Evolutionary conservation across 2,113 vertebrate species (phyloP).

Genomic region (Urocitellus parryii): DNA sequence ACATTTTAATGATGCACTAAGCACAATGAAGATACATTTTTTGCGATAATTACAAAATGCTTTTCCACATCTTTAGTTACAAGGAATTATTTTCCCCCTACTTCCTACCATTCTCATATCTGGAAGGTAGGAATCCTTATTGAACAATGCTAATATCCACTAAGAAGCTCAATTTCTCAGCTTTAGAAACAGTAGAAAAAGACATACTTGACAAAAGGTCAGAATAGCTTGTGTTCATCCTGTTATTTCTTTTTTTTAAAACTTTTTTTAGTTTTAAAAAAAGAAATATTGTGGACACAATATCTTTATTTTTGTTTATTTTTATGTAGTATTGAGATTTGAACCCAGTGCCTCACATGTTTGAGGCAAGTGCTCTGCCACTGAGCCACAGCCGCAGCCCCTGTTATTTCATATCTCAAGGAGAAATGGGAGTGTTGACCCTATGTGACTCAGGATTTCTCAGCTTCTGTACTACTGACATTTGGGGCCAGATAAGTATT

Average conservation of each 20-base stretch:
- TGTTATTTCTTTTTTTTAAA: neutral
- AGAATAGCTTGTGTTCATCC: neutral
- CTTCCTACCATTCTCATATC: neutral
- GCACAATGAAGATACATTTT: constrained; percentile 28
- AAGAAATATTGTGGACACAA: too few species aligned
- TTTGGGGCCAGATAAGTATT: neutral
- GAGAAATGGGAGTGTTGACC: neutral
- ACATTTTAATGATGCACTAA: constrained; percentile 71
- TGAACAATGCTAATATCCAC: neutral
- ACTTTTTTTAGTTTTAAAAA: too few species aligned
- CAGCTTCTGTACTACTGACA: neutral
- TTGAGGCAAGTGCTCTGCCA: too few species aligned
- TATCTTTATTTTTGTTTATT: too few species aligned
- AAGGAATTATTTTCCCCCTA: neutral
- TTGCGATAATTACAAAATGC: constrained; percentile 54
- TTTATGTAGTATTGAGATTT: too few species aligned
- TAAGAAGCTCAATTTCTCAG: neutral
- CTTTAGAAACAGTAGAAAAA: neutral
- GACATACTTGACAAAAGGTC: neutral
- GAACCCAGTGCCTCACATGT: too few species aligned
- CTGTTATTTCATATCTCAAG: neutral
- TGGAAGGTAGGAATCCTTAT: neutral
- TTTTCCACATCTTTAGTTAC: neutral
- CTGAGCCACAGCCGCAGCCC: too few species aligned
- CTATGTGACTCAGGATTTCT: neutral